These are phyloP conservation scores for Phortica magna DNA, from an alignment of 2,888 invertebrate species.

Conservation along the genomic window DNA sequence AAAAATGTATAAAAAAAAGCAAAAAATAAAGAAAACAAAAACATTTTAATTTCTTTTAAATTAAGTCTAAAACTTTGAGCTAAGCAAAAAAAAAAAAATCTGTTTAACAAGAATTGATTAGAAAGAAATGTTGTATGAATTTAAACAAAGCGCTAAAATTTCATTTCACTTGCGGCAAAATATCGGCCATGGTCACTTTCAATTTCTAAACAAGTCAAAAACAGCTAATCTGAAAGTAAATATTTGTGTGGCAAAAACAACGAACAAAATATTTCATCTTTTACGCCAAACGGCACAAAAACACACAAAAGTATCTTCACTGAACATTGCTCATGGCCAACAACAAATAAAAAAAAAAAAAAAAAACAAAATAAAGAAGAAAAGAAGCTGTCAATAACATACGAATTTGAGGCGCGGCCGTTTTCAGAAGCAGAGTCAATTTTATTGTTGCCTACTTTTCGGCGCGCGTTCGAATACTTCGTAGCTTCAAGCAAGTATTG, in stretches of 20 bases:
- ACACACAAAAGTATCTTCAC: not conserved
- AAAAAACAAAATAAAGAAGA: not conserved
- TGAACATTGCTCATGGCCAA: not conserved
- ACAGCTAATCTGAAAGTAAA: constrained; percentile 11
- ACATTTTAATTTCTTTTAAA: not conserved
- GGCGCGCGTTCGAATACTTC: not conserved
- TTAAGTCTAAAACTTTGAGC: too few relatives aligned
- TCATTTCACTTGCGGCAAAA: not conserved
- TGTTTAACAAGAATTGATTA: not conserved
- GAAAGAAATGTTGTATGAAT: not conserved
- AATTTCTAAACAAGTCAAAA: constrained; percentile 25
- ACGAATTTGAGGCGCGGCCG: not conserved
- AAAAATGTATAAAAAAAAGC: not conserved
- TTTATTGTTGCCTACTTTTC: not conserved
- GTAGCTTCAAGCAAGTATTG: not conserved
- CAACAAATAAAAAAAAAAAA: not conserved
- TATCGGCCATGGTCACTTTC: constrained; percentile 27
- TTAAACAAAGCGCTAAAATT: constrained; percentile 9
- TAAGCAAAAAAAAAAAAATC: too few relatives aligned
- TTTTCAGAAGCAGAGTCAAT: not conserved
- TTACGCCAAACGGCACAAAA: not conserved
- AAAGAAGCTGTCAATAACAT: constrained; percentile 22
- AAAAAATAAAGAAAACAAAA: not conserved
- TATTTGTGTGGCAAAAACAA: not conserved
- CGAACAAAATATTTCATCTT: not conserved